A percentile compares a stretch with the other conserved stretches of the same genome.
Conservation (phyloP, 2,888 invertebrate species). For the Orthosia gothica region DNA sequence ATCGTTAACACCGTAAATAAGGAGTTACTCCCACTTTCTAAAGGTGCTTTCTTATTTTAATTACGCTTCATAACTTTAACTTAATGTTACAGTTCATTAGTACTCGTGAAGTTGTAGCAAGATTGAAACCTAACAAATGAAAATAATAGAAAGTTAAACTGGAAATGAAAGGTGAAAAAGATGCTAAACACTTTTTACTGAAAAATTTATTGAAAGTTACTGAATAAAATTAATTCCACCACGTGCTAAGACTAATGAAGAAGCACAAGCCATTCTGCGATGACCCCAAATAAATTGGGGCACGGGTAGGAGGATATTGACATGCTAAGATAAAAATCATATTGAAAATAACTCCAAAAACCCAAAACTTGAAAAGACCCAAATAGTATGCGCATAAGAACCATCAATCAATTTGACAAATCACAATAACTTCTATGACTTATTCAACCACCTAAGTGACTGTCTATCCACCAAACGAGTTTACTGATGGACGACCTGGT, state of each 20-base stretch:
- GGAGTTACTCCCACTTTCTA: neutral
- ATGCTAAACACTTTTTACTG: too few species aligned
- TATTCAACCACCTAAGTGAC: slow-evolving; percentile 5
- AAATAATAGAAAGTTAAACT: neutral
- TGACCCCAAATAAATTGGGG: too few species aligned
- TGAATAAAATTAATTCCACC: too few species aligned
- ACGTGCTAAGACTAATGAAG: too few species aligned
- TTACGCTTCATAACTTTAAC: neutral
- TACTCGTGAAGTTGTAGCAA: neutral
- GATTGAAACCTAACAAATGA: neutral
- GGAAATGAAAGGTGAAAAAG: neutral
- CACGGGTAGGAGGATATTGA: too few species aligned
- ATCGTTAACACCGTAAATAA: neutral
- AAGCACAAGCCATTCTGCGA: too few species aligned
- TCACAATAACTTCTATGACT: neutral
- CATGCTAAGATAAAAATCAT: too few species aligned
- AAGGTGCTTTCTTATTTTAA: neutral
- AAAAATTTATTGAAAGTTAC: too few species aligned
- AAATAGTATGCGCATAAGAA: neutral
- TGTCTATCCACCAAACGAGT: neutral
- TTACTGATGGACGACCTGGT: neutral
- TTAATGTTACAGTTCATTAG: neutral
- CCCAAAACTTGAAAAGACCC: too few species aligned
- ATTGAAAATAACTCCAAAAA: too few species aligned
- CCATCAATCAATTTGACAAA: neutral